Percentiles rank a stretch among this genome's conserved stretches.
Evolutionary conservation across 2,113 vertebrate species (phyloP).

Genomic region (Alaudala cheleensis): DNA sequence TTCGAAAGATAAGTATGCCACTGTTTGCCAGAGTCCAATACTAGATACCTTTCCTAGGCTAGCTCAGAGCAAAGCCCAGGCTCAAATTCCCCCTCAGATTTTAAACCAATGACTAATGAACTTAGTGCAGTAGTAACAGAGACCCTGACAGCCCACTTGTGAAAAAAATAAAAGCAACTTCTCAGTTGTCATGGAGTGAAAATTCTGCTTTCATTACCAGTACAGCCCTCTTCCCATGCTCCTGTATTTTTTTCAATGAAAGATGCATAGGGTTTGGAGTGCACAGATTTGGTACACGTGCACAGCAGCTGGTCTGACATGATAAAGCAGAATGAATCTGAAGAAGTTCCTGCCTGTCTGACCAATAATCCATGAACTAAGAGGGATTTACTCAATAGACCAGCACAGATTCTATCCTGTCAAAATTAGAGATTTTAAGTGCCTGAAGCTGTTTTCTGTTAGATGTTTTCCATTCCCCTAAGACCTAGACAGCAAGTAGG

Average conservation of each 20-base stretch:
- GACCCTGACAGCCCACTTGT: background rate
- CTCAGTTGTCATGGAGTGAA: background rate
- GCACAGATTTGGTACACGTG: constrained; percentile 53
- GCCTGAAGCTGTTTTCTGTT: background rate
- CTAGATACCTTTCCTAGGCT: background rate
- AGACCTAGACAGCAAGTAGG: background rate
- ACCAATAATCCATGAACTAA: constrained; percentile 48
- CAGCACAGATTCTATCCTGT: background rate
- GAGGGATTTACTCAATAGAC: constrained; percentile 39
- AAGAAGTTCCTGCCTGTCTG: constrained; percentile 38
- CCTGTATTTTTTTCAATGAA: constrained; percentile 6
- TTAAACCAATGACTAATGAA: background rate
- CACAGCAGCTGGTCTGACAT: constrained; percentile 53
- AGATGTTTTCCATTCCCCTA: background rate
- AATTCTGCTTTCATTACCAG: background rate
- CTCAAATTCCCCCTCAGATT: background rate
- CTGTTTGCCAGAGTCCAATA: background rate
- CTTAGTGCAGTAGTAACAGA: background rate
- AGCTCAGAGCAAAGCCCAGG: background rate
- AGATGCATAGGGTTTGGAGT: background rate
- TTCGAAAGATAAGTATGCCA: background rate
- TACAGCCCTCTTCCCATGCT: background rate
- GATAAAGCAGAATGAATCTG: constrained; percentile 61
- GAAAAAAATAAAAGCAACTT: background rate
- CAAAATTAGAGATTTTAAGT: background rate